Evolutionary conservation across 2,113 vertebrate species (phyloP).

Genomic region (Apodemus sylvaticus): DNA sequence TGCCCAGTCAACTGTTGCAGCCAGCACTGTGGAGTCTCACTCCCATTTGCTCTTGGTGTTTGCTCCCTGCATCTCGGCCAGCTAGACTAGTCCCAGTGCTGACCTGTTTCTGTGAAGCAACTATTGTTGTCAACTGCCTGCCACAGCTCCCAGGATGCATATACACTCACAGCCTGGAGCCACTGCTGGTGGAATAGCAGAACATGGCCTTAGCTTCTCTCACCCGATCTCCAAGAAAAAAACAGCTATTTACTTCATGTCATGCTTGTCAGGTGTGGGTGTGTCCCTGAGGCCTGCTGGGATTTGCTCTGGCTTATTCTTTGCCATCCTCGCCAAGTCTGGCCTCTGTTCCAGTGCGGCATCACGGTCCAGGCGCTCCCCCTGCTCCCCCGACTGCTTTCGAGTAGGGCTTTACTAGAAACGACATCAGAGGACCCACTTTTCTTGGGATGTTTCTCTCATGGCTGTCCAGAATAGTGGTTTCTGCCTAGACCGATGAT

Average conservation of each 20-base stretch:
- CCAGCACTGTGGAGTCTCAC: slow-evolving; percentile 65
- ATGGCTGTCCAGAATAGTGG: neutral
- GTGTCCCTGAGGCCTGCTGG: neutral
- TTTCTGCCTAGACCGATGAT: neutral
- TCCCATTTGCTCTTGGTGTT: slow-evolving; percentile 44
- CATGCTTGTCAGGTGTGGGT: neutral
- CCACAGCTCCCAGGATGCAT: neutral
- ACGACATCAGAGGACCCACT: neutral
- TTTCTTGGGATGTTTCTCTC: neutral
- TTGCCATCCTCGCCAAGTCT: neutral
- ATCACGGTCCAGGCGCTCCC: neutral
- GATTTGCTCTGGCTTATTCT: slow-evolving; percentile 33
- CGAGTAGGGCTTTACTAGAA: neutral
- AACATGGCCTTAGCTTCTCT: neutral
- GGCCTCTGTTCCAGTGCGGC: neutral
- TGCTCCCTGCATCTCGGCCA: neutral
- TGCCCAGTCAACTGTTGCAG: slow-evolving; percentile 81
- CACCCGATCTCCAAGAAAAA: neutral
- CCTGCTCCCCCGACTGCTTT: neutral
- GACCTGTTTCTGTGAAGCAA: neutral
- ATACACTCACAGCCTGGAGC: neutral
- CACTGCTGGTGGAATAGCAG: neutral
- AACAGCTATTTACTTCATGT: neutral
- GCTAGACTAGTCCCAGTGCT: slow-evolving; percentile 17
- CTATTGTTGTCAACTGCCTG: neutral